Evolutionary conservation across 2,113 vertebrate genomes (phyloP), one percentile per base, ranked within the genome.

Genomic region (Apistogramma diplotaenia): DNA sequence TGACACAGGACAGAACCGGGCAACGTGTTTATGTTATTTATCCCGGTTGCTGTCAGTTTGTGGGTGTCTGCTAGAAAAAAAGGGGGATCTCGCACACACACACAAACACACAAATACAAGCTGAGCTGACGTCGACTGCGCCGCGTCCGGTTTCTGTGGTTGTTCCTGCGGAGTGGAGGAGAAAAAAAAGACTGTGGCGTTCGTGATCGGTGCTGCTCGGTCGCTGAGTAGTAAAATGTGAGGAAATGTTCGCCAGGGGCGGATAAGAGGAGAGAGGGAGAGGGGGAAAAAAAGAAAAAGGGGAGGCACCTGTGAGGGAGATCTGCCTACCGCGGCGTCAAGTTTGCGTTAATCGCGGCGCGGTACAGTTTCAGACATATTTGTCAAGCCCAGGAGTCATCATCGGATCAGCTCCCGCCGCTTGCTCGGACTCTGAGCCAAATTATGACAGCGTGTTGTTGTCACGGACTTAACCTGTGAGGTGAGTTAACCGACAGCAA

Each of bases 51-150:
- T 71, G 89, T 86, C 78, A 85, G 88, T 80, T 54, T n/a, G 58
- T 74, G 73, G 55, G 35, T 61, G 4, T 75, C 25, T 27, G 67
- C 19, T 79, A 18, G 33, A 33, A 57, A 16, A 11, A 54, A 13
- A 62, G 59, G 40, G 21, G 46, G 40, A 12, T 13, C 40, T 12
- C 8, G 8, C 43, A 8, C 10, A n/a, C 53, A 35, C 60, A 37
- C 13, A 54, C 72, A 29, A 31, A 16, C 74, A 40, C 53, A 61
- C 21, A 49, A 27, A 62, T 75, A 29, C 85, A 86, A 23, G 76
- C 81, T 76, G 85, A 87, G 78, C 76, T 93, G 91, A 93, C 93
- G 93, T 94, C 91, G 91, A 88, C 76, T 79, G 61, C 79, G 84
- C 84, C 40, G 85, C 85, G 91, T 89, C 81, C 80, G 78, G 81